These are phyloP conservation scores for Cossypha polioptera DNA, from an alignment of 2,797 vertebrate genomes.

Conservation along the genomic window DNA sequence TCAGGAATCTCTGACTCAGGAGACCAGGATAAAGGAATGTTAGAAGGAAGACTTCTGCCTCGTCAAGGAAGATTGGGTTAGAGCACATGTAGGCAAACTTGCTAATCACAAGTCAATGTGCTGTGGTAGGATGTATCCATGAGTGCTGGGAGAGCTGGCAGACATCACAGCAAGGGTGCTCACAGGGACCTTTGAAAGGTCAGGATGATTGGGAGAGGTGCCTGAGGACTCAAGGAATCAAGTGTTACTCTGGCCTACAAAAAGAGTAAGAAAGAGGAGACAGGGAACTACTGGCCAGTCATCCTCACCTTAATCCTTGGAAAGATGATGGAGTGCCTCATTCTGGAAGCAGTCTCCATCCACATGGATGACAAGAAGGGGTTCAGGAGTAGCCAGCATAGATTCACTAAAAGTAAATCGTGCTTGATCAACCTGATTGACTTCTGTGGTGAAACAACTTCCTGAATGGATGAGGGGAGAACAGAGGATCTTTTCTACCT, in stretches of 20 bases:
- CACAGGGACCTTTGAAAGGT: not conserved
- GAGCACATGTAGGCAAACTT: not conserved
- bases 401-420: not conserved
- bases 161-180: accelerated
- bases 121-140: accelerated
- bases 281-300: not conserved
- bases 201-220: accelerated
- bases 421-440: not conserved
- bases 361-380: not conserved
- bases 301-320: not conserved
- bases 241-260: accelerated
- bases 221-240: not conserved
- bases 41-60: not conserved
- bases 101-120: not conserved
- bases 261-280: not conserved
- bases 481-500: not conserved
- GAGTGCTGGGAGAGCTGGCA: too few species aligned
- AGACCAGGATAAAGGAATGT: not conserved
- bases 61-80: not conserved
- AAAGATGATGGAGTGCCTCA: accelerated
- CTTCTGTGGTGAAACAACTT: not conserved
- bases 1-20: not conserved
- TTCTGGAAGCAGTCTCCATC: not conserved
- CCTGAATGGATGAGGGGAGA: not conserved
- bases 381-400: not conserved